Evolutionary conservation across 1,140 invertebrate species (phyloP), one percentile per base, ranked within the genome.

Genomic region (Oreohelix idahoensis): DNA sequence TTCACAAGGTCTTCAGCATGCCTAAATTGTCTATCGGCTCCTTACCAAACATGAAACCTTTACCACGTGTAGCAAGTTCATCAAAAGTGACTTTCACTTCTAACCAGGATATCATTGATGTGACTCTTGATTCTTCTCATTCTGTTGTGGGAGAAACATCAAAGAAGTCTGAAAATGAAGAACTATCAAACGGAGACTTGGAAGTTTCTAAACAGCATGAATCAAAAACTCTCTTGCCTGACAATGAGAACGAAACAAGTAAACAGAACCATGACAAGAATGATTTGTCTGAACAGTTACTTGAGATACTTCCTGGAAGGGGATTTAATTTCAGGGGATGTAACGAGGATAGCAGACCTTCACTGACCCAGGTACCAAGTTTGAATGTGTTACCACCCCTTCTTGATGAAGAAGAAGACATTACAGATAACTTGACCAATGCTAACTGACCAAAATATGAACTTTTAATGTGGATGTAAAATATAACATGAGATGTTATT

Each of bases 1-100:
- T 79, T 35, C 53, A 66, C 58, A 79, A 69, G 39, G 77, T 79
- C 11, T 51, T 53, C 77, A 79, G 77, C 36, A 79, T 79, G 77
- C 77, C 77, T 23, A 79, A 79, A 29, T 23, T 79, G 58, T 36
- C 58, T 26, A 13, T 42, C 2, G 23, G 38, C 2, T 36, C 51
- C 35, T 32, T 26, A 17, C 1, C 35, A 35, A 4, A 26, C 1
- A 4, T 26, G 8, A 79, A 79, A 53, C 35, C 77, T 17, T 66
- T 79, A 42, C 77, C 77, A 1, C 53, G 77, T 13, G 58, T 79
- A 0, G 1, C 77, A 4, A 79, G 77, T n/a, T 66, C 77, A 26
- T 35, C 77, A 2, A 79, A 66, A 39, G 77, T 79, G 53, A 66
- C 77, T 26, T 66, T 39, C 29, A 66, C 4, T n/a, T 77, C 17